phyloP scores from a whole-genome alignment of 2,113 vertebrate species.

The Mobula hypostoma region DNA sequence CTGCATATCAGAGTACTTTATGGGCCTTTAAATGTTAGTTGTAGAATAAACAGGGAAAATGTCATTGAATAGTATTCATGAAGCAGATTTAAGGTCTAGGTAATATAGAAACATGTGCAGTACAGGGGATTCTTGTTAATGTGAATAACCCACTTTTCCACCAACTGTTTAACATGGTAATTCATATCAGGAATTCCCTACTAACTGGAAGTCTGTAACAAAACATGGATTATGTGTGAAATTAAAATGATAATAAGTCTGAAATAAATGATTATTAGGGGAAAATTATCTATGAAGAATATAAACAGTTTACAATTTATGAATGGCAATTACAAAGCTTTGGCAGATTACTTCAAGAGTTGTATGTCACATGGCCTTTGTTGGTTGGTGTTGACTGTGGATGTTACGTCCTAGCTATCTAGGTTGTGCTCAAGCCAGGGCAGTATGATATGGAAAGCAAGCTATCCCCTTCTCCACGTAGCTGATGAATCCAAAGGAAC shows the following conservation, averaged over 20 bases:
- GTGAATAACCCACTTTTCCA: neutral
- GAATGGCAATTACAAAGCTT: too few relatives aligned
- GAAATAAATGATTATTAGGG: neutral
- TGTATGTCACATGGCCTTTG: neutral
- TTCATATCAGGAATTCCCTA: neutral
- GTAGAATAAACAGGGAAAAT: neutral
- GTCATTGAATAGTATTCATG: neutral
- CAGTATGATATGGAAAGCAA: too few relatives aligned
- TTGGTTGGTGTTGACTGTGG: too few relatives aligned
- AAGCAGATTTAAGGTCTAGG: constrained; percentile 14
- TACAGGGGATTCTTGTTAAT: neutral
- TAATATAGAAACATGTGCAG: constrained; percentile 16
- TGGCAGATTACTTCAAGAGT: neutral
- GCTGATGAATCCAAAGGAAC: too few relatives aligned
- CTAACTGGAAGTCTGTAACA: neutral
- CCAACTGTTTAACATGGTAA: neutral
- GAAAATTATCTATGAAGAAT: neutral
- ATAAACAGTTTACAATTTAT: neutral
- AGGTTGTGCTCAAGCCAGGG: too few relatives aligned
- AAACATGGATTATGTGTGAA: neutral
- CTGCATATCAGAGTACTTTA: neutral
- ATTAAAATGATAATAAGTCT: neutral
- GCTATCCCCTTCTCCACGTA: too few relatives aligned
- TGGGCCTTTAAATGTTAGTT: neutral
- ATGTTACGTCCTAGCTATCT: too few relatives aligned